Base-by-base conservation (phyloP, 2,797 vertebrate species). In the Lithobates pipiens region DNA sequence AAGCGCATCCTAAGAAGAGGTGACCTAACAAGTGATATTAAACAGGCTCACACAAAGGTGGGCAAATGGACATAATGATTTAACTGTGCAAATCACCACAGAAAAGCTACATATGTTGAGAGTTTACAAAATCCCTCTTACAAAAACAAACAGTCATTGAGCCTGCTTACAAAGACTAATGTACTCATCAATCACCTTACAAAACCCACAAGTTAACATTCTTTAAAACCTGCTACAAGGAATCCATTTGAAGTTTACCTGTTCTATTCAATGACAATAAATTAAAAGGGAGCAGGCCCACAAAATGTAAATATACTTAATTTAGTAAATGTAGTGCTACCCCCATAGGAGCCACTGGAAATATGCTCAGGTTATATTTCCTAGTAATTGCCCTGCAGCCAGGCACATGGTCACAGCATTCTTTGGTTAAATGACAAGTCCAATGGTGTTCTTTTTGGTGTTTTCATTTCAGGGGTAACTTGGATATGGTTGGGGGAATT, bases 241-340 rank as follows among this genome's bases (percentile, higher is more conserved):
- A 46, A 46, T 1, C 44, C 13, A 13, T 10, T 46, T 46, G 44
- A 15, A 9, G 9, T 36, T 46, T 46, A 15, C 44, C 6, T 71
- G 3, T 36, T 50, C n/a, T 1, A 27, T 34, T 36, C 3, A 5
- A 18, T 18, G 44, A 23, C 29, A 69, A 10, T 5, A n/a, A 23
- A 70, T 68, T 3, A 50, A 54, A 36, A 69, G 18, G 23, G 29
- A 76, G 36, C 32, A 54, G 23, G 39, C 39, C 39, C 39, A 54
- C 46, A 61, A 74, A 36, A 63, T 77, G n/a, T 32, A 11, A 70
- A 69, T 16, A 81, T 63, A 54, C 57, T 86, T 77, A 36, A 5
- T 36, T 36, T 36, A 36, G 34, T 36, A 36, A 36, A 36, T 36
- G 34, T 6, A 36, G 34, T 36, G 34, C 6, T 36, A 36, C 5